A percentile compares a stretch with the other conserved stretches of the same genome.
phyloP scores from a whole-genome alignment of 2,113 vertebrate species.

The Anhinga anhinga region DNA sequence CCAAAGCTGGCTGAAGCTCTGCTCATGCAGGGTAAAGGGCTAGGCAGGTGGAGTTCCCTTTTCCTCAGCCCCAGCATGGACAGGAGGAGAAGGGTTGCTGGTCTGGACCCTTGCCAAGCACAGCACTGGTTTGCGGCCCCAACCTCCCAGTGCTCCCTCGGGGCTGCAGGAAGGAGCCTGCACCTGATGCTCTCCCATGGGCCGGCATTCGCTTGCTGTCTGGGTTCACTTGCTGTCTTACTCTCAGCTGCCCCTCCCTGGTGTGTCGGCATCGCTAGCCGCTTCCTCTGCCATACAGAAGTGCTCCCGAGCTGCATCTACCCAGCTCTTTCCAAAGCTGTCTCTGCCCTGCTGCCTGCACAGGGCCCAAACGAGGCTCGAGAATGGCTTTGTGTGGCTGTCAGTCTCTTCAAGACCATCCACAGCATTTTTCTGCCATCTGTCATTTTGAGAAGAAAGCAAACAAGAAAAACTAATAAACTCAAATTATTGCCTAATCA shows the following conservation, averaged over 20 bases:
- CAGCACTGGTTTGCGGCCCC: background rate
- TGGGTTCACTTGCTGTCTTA: background rate
- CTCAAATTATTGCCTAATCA: slow-evolving; percentile 62
- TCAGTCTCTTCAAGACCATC: slow-evolving; percentile 36
- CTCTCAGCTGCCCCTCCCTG: background rate
- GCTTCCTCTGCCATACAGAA: background rate
- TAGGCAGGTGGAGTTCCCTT: background rate
- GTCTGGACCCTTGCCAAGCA: background rate
- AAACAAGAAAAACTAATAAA: slow-evolving; percentile 45
- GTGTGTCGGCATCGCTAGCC: background rate
- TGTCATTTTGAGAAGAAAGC: slow-evolving; percentile 50
- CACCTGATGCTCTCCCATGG: background rate
- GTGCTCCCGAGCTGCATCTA: background rate
- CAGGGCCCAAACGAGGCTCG: background rate
- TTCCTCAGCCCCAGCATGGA: background rate
- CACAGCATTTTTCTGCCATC: slow-evolving; percentile 43
- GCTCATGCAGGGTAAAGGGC: background rate
- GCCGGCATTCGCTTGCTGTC: background rate
- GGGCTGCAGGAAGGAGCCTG: background rate
- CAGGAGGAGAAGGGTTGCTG: background rate
- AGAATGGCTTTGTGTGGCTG: background rate
- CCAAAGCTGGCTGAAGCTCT: background rate
- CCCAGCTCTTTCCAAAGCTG: background rate
- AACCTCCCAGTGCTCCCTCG: rapidly evolving
- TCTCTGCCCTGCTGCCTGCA: background rate